These are phyloP conservation scores for Sialis fuliginosa DNA, from an alignment of 2,888 invertebrate genomes.

Conservation along the genomic window DNA sequence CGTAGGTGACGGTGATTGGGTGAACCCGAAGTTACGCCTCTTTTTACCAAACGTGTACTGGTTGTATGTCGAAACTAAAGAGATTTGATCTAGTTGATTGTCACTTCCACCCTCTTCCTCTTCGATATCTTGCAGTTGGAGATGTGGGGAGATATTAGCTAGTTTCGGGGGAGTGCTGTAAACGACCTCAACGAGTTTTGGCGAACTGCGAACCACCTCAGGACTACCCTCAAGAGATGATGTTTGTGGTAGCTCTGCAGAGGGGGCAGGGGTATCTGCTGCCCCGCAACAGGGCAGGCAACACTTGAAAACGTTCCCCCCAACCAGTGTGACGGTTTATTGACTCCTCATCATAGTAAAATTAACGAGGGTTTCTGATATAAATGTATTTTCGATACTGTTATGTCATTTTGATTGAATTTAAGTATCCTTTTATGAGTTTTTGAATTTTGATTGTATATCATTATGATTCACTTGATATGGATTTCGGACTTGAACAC, in stretches of 20 bases:
- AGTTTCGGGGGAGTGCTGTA: constrained; percentile 35
- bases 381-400: too few species aligned
- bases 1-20: constrained; percentile 41
- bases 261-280: constrained; percentile 25
- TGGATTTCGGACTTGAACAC: too few species aligned
- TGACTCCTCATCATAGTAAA: background rate
- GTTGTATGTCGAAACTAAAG: constrained; percentile 14
- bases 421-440: too few species aligned
- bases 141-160: constrained; percentile 47
- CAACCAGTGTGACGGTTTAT: constrained; percentile 41
- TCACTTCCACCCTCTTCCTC: constrained; percentile 51
- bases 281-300: constrained; percentile 70
- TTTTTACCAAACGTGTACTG: constrained; percentile 13
- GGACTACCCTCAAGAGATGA: constrained; percentile 40
- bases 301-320: constrained; percentile 65
- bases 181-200: constrained; percentile 27
- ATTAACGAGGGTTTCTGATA: too few species aligned
- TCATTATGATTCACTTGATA: background rate
- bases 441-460: background rate
- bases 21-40: constrained; percentile 20
- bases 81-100: constrained; percentile 21
- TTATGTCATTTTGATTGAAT: too few species aligned
- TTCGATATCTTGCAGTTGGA: constrained; percentile 67
- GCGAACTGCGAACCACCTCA: constrained; percentile 30
- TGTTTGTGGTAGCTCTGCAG: constrained; percentile 4